Evolutionary conservation across 2,888 invertebrate genomes (phyloP).

Genomic region (Epsilonema sp.): DNA sequence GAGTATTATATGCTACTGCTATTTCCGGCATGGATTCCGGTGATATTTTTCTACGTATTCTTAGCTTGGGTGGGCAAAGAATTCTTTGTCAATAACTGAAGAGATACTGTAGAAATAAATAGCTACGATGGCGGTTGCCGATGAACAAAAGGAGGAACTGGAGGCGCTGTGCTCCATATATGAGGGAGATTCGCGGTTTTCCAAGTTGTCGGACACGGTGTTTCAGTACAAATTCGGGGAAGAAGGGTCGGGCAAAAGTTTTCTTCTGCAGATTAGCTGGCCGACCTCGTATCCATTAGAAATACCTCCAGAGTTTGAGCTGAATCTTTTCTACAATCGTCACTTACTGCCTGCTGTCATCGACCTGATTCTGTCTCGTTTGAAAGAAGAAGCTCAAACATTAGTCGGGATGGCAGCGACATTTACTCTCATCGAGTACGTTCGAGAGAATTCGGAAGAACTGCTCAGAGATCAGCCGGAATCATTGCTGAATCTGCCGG

Average conservation of each 20-base stretch:
- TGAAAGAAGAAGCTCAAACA: conserved; percentile 14
- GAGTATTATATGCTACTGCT: no score
- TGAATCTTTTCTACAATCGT: conserved; percentile 81
- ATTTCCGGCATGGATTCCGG: no score
- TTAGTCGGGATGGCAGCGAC: conserved; percentile 77
- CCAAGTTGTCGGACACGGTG: conserved; percentile 50
- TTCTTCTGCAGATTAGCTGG: conserved; percentile 71
- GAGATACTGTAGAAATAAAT: no score
- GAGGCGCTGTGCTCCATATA: conserved; percentile 80
- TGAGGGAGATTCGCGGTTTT: conserved; percentile 70
- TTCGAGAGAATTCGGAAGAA: conserved; percentile 57
- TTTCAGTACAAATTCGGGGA: conserved; percentile 45
- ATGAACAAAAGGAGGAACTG: conserved; percentile 46
- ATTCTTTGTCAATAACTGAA: no score
- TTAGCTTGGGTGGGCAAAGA: no score
- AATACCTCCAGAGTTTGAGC: conserved; percentile 49
- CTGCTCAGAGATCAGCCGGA: conserved; percentile 52
- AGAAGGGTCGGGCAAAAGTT: conserved; percentile 52
- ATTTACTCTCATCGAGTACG: conserved; percentile 70
- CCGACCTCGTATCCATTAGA: conserved; percentile 64
- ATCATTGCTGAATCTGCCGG: neutral
- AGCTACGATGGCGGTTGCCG: no score
- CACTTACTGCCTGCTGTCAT: conserved; percentile 46
- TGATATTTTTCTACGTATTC: no score
- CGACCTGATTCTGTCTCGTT: conserved; percentile 31